Evolutionary conservation across 92 coral and sea anemone genomes (phyloP), one percentile per base, ranked within the genome.

Genomic region (Epizoanthus stellaris): DNA sequence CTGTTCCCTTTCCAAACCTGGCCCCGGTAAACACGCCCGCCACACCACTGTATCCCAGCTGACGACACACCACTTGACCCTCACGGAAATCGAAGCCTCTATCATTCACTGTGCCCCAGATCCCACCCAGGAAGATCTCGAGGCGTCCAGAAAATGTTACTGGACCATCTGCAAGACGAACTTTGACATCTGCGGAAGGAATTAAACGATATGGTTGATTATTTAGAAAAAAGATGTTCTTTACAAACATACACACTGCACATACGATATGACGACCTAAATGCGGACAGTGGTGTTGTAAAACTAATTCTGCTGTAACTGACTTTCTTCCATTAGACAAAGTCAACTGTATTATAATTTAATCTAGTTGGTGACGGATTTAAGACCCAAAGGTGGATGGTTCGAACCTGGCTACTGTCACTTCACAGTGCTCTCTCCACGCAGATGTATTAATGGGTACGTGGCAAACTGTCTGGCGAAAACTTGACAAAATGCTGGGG

Each of bases 71-170:
- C 5, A 73, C 79, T 9, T 19, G 62, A 5, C 79, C 79, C 40
- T 73, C 79, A 7, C 79, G 79, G 40, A 45, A 52, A 49, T 73
- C 79, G 45, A 73, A 73, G 6, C 79, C 79, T 1, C 11, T 40
- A 59, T 73, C 79, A 21, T 43, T 73, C 15, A 73, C 15, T 9
- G 79, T 73, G 36, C 79, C 79, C 79, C 79, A 73, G 61, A 73
- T 21, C n/a, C 79, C 62, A 12, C 79, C 79, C 9, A 73, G 40
- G 17, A 19, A 16, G 8, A 73, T 15, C 61, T 73, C 79, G 3
- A 73, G 60, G 11, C 79, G 79, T 14, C 79, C 79, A 52, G 79
- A 10, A 73, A 73, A 73, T 39, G 23, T 52, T 4, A 23, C 79
- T 52, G 63, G 79, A 21, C 60, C 79, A 14, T 59, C 62, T 15